Evolutionary conservation across 2,113 vertebrate species (phyloP), one percentile per base, ranked within the genome.

Genomic region (Glaucomys volans): DNA sequence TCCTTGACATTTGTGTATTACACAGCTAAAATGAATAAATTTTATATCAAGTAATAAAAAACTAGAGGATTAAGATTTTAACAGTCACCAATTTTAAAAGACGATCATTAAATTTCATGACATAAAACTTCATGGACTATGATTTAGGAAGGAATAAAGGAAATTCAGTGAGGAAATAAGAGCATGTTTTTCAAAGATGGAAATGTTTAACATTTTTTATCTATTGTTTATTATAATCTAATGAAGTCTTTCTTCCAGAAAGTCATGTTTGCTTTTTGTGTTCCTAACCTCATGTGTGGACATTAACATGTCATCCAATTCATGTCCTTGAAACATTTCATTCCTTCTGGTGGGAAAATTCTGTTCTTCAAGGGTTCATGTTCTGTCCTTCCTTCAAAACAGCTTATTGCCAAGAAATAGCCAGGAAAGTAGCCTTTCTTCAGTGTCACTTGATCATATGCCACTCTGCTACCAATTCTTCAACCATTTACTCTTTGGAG

Each of bases 1-100:
- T 94, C 57, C 87, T 90, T 87, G 79, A 95, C 79, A 91, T 84
- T 93, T 95, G 74, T 94, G 30, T 93, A 88, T 86, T 92, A 52
- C 64, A 97, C 87, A 96, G 84, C 81, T 97, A 93, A 97, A 83
- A 88, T 80, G 79, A 93, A 93, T 95, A 91, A 83, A 93, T 86
- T 91, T 94, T 91, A 89, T 91, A 96, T 71, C 85, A 95, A 87
- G 57, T 86, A 95, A 94, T 94, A 91, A 96, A 94, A 93, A 96
- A 69, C 20, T 42, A 90, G n/a, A 87, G 69, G 81, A 93, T 89
- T 88, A 37, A 93, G 12, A 95, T 88, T 95, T 95, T 94, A 93
- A 81, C 40, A 82, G 91, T 89, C 54, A 93, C 72, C 82, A 90
- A 57, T 80, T 91, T 82, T 94, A 50, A 93, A 94, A 95, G 91